Base-by-base conservation (phyloP, 2,797 vertebrate species). In the Orestias chungarensis region DNA sequence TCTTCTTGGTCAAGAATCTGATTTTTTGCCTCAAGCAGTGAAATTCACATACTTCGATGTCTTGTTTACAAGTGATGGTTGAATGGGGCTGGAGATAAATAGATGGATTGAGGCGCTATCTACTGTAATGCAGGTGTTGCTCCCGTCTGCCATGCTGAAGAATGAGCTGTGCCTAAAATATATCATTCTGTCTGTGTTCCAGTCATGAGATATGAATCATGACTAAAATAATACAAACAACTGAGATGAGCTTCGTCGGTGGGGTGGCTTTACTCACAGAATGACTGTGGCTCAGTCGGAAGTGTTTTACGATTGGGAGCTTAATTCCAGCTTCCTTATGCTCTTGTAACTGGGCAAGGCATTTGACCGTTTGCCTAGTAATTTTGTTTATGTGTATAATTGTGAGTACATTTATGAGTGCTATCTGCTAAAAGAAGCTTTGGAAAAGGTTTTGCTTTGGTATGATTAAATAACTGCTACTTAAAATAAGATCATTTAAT, bases 51-150 rank as follows among this genome's bases (percentile, higher is more conserved):
- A 4, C 18, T 31, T 59, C 23, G 55, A 59, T 59, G 31, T 59
- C 31, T 59, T 59, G 55, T 59, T 59, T 59, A 59, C 31, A 59
- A 59, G 55, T 59, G 31, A 33, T 59, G 55, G 31, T 23, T 6
- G 8, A 18, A 59, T 35, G 55, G 18, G 3, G 55, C 55, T 2
- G 1, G 18, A 35, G 55, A 59, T 59, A 23, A 59, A 35, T 23
- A 59, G 55, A 35, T 59, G 31, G 55, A 35, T 35, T 35, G 55
- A 31, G 55, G 31, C 31, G 17, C 31, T 35, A 23, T 59, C 55
- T 35, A 17, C 31, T 33, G 31, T 59, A 59, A 59, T 35, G 54
- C 3, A 3, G 18, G 17, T 33, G 55, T 18, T 59, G 55, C 55
- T 59, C 9, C 17, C 17, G 55, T 59, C 31, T 59, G 55, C 35